Evolutionary conservation across 1,140 invertebrate genomes (phyloP), one percentile per base, ranked within the genome.

Genomic region (Pogonomyrmex barbatus): DNA sequence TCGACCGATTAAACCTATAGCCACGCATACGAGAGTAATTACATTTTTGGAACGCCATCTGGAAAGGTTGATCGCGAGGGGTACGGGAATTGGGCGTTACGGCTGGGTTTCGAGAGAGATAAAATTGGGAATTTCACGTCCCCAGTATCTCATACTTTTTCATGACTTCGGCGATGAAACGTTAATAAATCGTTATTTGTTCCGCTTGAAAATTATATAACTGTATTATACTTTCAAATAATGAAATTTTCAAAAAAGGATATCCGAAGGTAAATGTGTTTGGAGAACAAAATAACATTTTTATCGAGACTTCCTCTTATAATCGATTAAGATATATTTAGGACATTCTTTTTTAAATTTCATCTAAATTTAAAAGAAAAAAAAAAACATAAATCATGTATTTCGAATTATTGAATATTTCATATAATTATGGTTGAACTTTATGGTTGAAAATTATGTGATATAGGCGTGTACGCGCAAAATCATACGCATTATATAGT

Each of bases 41-140:
- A 82, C 79, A 82, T 82, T 82, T 82, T 82, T 82, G 56, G 79
- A 24, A 82, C 67, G 42, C 67, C 67, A 82, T 82, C 67, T 82
- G 79, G 52, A 58, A 82, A 47, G 42, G 42, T 52, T 60, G 79
- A 73, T 82, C 67, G 78, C 10, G 39, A 71, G 47, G 39, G 24
- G 52, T 39, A 30, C 52, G 39, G n/a, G 6, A 58, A 58, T 45
- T 71, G 42, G 24, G 10, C 36, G 6, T 71, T 82, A n/a, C 63
- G 36, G 4, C 17, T 42, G 36, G 24, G 71, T 71, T 58, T 81
- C 10, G 67, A 58, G 79, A 82, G 67, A 73, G 56, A 82, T 58
- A 24, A 45, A 82, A 73, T 47, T 73, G 52, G 36, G 42, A 56
- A 17, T 30, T n/a, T 10, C 5, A 30, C 54, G 39, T 36, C 60